Conservation (phyloP, 2,113 vertebrate species). For the Hemibagrus wyckioides region DNA sequence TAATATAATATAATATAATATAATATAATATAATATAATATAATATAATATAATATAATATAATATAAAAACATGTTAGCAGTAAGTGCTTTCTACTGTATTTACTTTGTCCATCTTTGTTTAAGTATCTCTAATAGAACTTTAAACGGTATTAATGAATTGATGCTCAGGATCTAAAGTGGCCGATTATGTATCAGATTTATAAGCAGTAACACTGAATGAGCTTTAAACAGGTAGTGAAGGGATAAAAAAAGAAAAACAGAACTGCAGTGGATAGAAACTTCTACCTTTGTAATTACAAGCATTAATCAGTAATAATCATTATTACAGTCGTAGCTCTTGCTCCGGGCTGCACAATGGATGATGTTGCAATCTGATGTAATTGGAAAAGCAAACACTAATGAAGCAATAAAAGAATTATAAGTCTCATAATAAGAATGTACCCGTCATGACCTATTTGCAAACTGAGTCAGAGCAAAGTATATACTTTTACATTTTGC, state of each 20-base stretch:
- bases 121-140: neutral
- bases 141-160: constrained; percentile 12
- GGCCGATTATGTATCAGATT: neutral
- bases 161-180: neutral
- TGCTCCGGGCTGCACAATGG: neutral
- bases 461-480: neutral
- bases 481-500: neutral
- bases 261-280: neutral
- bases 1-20: too few species aligned
- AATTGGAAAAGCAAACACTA: constrained; percentile 20
- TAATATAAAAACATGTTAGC: neutral
- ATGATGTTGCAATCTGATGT: constrained; percentile 26
- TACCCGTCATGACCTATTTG: neutral
- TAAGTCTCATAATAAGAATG: constrained; percentile 4
- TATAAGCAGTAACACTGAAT: constrained; percentile 6
- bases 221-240: neutral
- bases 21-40: too few species aligned
- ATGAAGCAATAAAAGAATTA: neutral
- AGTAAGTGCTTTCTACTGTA: neutral
- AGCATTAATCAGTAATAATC: constrained; percentile 25
- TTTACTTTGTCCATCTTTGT: neutral
- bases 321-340: neutral
- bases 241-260: neutral
- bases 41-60: neutral
- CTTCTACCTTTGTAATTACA: neutral